Evolutionary conservation across 2,797 vertebrate species (phyloP).

Genomic region (Acanthornis magna): DNA sequence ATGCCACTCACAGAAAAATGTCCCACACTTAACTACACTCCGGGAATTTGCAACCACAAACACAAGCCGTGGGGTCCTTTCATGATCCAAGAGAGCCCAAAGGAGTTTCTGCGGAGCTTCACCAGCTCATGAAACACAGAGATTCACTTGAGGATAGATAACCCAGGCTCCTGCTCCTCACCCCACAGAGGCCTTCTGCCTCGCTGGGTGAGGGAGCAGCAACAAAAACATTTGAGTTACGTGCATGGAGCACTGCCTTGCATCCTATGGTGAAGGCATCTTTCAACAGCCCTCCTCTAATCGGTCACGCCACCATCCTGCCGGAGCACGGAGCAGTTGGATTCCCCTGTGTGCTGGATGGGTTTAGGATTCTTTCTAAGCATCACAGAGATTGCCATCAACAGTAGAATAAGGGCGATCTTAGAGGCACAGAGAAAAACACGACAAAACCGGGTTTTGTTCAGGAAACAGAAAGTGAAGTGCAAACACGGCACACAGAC

Average conservation of each 20-base stretch:
- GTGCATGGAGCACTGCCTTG: rapidly evolving
- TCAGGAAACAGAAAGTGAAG: neutral
- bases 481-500: neutral
- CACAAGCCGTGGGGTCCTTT: neutral
- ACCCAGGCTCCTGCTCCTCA: neutral
- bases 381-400: neutral
- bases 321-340: rapidly evolving
- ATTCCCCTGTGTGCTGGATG: neutral
- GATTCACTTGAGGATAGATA: neutral
- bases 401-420: neutral
- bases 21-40: neutral
- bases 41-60: neutral
- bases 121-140: neutral
- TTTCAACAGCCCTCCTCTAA: neutral
- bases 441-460: neutral
- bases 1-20: neutral
- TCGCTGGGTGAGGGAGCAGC: rapidly evolving
- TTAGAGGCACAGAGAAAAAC: neutral
- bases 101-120: neutral
- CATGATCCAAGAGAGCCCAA: neutral
- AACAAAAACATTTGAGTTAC: neutral
- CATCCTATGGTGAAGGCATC: neutral
- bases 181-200: neutral
- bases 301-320: neutral
- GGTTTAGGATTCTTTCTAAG: neutral